Conservation (phyloP, 2,113 vertebrate species). For the Rousettus leschenaultii region DNA sequence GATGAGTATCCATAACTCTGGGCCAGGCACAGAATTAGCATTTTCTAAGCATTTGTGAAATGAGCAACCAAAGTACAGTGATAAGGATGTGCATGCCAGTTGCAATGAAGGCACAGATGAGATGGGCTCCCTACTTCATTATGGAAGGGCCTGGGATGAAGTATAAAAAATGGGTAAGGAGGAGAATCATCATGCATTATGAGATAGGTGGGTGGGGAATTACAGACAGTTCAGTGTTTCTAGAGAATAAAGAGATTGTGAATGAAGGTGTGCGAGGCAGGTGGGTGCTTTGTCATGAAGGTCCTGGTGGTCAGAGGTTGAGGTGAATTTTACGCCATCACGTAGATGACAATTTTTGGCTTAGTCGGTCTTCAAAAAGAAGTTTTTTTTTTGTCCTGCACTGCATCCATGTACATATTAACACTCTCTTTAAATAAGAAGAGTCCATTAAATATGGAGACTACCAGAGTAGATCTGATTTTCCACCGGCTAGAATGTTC, state of each 20-base stretch:
- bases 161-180: background rate
- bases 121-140: fast-evolving
- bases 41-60: background rate
- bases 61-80: background rate
- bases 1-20: background rate
- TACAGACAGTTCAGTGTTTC: background rate
- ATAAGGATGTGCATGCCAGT: background rate
- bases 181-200: fast-evolving
- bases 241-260: background rate
- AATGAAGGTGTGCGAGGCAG: background rate
- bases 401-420: background rate
- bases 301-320: background rate
- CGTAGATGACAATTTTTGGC: fast-evolving
- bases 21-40: background rate
- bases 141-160: background rate
- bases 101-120: background rate
- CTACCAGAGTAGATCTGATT: background rate
- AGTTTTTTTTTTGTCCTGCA: background rate
- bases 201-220: too few relatives aligned
- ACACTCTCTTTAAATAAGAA: background rate
- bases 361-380: background rate
- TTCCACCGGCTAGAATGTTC: background rate
- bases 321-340: background rate
- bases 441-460: background rate
- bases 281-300: background rate